phyloP scores from a whole-genome alignment of 2,888 invertebrate genomes.

The Entomobrya proxima region DNA sequence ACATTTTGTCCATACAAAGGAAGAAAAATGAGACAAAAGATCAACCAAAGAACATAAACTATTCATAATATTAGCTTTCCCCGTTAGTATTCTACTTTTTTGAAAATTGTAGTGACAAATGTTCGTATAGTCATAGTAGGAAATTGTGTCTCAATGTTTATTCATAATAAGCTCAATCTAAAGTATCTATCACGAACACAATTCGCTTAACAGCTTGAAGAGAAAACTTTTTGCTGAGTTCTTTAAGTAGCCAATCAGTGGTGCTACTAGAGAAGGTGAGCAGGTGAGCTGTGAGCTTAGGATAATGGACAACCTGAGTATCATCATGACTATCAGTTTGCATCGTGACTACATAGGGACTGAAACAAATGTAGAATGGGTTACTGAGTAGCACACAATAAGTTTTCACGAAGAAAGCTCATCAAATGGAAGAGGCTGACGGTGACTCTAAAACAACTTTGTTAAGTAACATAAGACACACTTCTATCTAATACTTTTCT shows the following conservation, averaged over 20 bases:
- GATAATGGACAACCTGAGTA: constrained; percentile 13
- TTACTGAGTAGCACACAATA: background rate
- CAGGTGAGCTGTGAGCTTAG: background rate
- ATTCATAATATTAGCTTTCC: too few relatives aligned
- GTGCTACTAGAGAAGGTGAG: background rate
- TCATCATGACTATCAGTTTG: constrained; percentile 10
- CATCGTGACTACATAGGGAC: background rate
- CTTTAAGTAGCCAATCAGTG: constrained; percentile 47
- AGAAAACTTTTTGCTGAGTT: constrained; percentile 14
- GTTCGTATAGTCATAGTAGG: too few relatives aligned
- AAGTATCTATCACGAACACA: constrained; percentile 47
- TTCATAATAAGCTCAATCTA: constrained; percentile 51
- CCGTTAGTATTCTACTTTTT: too few relatives aligned
- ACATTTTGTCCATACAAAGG: too few relatives aligned
- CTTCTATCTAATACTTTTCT: background rate
- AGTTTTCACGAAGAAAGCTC: background rate
- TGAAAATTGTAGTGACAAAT: too few relatives aligned
- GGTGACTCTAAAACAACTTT: background rate
- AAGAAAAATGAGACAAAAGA: too few relatives aligned
- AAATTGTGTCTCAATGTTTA: constrained; percentile 19
- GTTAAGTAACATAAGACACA: background rate
- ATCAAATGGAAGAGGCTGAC: background rate
- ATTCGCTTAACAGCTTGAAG: constrained; percentile 33
- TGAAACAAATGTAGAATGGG: background rate
- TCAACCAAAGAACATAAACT: too few relatives aligned